Evolutionary conservation across 2,113 vertebrate species (phyloP).

Genomic region (Pedetes capensis): DNA sequence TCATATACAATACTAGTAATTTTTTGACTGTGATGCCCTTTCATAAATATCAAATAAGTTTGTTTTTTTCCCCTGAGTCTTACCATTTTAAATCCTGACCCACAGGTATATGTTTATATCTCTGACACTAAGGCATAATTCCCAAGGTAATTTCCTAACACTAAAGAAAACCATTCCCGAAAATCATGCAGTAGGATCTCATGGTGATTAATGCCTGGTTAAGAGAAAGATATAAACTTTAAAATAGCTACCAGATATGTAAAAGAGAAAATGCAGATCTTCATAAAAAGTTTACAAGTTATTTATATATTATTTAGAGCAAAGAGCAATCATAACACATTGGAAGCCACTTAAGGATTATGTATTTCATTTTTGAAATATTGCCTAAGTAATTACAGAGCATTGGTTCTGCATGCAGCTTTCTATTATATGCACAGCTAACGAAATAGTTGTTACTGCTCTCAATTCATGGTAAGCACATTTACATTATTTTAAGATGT

Average conservation of each 20-base stretch:
- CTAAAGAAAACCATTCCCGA: not conserved
- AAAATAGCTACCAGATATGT: not conserved
- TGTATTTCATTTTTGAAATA: not conserved
- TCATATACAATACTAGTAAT: not conserved
- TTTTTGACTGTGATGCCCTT: not conserved
- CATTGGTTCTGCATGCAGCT: not conserved
- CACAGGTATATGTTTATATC: not conserved
- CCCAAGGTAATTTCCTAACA: not conserved
- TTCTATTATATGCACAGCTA: not conserved
- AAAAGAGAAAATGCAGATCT: not conserved
- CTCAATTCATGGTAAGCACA: not conserved
- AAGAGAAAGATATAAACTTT: not conserved
- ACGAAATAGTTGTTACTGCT: not conserved
- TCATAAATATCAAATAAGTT: not conserved
- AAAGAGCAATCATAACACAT: constrained; percentile 44
- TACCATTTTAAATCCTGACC: not conserved
- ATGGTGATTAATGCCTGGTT: not conserved
- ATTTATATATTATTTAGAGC: constrained; percentile 54
- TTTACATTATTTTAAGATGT: constrained; percentile 44
- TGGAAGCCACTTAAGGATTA: not conserved
- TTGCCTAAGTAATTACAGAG: constrained; percentile 56
- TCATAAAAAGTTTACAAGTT: constrained; percentile 23
- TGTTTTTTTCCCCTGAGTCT: not conserved
- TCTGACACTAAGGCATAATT: not conserved
- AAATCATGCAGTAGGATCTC: not conserved